Conservation (phyloP, 2,888 invertebrate species). For the Liposcelis brunnea region DNA sequence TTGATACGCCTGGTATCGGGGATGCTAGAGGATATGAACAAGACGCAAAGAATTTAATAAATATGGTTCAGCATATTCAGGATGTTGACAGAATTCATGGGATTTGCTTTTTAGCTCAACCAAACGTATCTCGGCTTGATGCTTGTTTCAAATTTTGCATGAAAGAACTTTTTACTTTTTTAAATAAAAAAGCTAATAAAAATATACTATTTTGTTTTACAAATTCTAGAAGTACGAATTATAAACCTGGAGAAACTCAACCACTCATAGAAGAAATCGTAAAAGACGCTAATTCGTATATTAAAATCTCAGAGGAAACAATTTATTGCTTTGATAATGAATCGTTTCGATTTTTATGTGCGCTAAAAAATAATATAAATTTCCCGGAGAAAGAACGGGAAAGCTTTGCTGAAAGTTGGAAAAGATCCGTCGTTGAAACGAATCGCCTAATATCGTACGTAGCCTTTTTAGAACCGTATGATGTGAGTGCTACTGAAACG, state of each 20-base stretch:
- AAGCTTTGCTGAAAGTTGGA: not conserved
- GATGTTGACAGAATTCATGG: not conserved
- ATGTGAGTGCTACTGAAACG: not conserved
- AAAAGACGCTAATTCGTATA: not conserved
- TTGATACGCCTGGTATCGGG: not conserved
- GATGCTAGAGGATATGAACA: not conserved
- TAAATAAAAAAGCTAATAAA: not conserved
- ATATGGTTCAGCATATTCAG: not conserved
- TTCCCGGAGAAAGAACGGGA: not conserved
- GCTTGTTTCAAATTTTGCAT: not conserved
- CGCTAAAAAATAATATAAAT: not conserved
- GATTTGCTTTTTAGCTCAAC: not conserved
- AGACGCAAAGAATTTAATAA: not conserved
- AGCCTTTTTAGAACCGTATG: not conserved
- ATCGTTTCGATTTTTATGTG: constrained; percentile 2
- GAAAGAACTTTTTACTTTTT: not conserved
- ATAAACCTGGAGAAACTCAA: not conserved
- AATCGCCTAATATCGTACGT: not conserved
- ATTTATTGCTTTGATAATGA: not conserved
- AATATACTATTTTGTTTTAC: not conserved
- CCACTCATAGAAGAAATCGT: not conserved
- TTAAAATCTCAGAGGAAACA: not conserved
- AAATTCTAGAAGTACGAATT: not conserved
- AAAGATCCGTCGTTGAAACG: not conserved
- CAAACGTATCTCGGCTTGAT: not conserved